Evolutionary conservation across 2,113 vertebrate genomes (phyloP).

Genomic region (Poeciliopsis retropinna): DNA sequence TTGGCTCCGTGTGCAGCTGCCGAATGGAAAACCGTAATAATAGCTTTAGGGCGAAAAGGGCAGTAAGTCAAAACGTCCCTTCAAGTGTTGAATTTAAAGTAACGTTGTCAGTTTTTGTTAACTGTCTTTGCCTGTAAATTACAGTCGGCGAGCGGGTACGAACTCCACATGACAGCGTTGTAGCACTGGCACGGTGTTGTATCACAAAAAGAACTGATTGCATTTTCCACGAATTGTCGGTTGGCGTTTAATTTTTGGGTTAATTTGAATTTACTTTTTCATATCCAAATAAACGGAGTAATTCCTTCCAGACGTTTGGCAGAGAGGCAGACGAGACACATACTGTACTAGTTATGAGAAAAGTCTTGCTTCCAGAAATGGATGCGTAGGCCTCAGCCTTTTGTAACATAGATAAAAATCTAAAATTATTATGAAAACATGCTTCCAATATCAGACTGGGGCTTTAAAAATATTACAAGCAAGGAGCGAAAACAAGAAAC

Average conservation of each 20-base stretch:
- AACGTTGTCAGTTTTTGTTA: conserved; percentile 5
- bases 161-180: background rate
- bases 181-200: background rate
- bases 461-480: conserved; percentile 29
- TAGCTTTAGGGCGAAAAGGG: conserved; percentile 12
- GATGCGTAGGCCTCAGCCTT: conserved; percentile 5
- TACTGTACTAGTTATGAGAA: conserved; percentile 1
- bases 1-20: conserved; percentile 31
- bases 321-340: conserved; percentile 5
- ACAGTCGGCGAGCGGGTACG: background rate
- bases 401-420: conserved; percentile 12
- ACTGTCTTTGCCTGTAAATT: conserved; percentile 11
- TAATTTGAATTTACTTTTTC: conserved; percentile 3
- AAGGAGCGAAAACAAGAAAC: background rate
- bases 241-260: background rate
- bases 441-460: background rate
- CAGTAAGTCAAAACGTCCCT: background rate
- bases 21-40: conserved; percentile 33
- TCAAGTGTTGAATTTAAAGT: conserved; percentile 1
- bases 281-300: background rate
- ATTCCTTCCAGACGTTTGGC: conserved; percentile 13
- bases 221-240: background rate
- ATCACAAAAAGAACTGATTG: background rate
- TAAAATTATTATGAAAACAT: conserved; percentile 36
- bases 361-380: conserved; percentile 31